Conservation (phyloP, 2,888 invertebrate genomes). For the Synanthedon tipuliformis region DNA sequence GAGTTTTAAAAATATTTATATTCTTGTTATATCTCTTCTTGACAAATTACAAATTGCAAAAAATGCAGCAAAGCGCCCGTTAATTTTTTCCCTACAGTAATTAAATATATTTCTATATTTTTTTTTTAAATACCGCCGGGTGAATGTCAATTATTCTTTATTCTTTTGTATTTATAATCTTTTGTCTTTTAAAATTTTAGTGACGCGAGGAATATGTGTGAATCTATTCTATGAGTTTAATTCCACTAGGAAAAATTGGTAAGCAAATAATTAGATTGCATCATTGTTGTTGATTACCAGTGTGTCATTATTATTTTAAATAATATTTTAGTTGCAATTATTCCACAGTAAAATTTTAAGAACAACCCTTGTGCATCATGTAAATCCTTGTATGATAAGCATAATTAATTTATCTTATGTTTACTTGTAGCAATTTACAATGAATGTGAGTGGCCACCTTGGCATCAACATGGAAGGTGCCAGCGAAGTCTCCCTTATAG, state of each 20-base stretch:
- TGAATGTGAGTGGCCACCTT: constrained; percentile 40
- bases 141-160: not conserved
- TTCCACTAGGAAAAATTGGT: constrained; percentile 29
- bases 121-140: not conserved
- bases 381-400: too few species aligned
- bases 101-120: not conserved
- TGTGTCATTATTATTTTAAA: not conserved
- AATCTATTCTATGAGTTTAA: constrained; percentile 30
- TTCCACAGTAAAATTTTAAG: not conserved
- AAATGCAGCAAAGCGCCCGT: too few species aligned
- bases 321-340: not conserved
- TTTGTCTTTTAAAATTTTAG: constrained; percentile 14
- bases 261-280: constrained; percentile 12
- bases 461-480: constrained; percentile 48
- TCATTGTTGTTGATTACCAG: not conserved
- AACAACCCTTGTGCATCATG: too few species aligned
- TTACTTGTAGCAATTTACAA: constrained; percentile 18
- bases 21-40: too few species aligned
- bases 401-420: too few species aligned
- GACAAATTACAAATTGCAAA: too few species aligned
- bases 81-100: too few species aligned
- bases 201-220: constrained; percentile 18
- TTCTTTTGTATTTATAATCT: not conserved
- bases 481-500: constrained; percentile 75
- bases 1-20: constrained; percentile 5